Conservation (phyloP, 1,140 invertebrate genomes). For the Calephelis virginiensis region DNA sequence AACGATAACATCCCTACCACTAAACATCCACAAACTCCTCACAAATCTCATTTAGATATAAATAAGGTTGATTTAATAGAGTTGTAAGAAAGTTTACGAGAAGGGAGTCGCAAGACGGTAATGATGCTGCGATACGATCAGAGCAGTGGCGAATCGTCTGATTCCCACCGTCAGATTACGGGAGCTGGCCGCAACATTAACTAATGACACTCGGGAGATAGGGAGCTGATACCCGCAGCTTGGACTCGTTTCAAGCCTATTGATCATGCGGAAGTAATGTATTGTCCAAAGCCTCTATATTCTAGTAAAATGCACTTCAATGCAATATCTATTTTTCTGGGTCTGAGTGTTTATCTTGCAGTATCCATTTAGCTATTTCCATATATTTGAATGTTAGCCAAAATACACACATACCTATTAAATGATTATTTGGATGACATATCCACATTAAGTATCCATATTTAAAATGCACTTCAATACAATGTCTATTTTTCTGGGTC, state of each 20-base stretch:
- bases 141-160: slow-evolving; percentile 40
- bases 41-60: slow-evolving; percentile 13
- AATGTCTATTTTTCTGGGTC: no score
- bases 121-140: slow-evolving; percentile 54
- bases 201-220: slow-evolving; percentile 66
- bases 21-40: slow-evolving; percentile 3
- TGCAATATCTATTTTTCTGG: no score
- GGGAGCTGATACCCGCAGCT: slow-evolving; percentile 41
- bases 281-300: neutral
- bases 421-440: no score
- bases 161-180: slow-evolving; percentile 52
- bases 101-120: slow-evolving; percentile 42
- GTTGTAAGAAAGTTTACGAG: slow-evolving; percentile 37
- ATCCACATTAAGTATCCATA: no score
- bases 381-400: no score
- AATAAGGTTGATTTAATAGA: slow-evolving; percentile 37
- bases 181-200: slow-evolving; percentile 69
- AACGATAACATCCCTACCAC: neutral
- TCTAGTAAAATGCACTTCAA: no score
- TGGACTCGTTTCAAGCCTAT: slow-evolving; percentile 8
- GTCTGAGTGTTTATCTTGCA: no score
- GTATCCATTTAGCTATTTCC: no score
- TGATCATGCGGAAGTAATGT: slow-evolving; percentile 1
- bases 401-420: no score
- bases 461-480: no score